Evolutionary conservation across 2,113 vertebrate genomes (phyloP).

Genomic region (Dipodomys merriami): DNA sequence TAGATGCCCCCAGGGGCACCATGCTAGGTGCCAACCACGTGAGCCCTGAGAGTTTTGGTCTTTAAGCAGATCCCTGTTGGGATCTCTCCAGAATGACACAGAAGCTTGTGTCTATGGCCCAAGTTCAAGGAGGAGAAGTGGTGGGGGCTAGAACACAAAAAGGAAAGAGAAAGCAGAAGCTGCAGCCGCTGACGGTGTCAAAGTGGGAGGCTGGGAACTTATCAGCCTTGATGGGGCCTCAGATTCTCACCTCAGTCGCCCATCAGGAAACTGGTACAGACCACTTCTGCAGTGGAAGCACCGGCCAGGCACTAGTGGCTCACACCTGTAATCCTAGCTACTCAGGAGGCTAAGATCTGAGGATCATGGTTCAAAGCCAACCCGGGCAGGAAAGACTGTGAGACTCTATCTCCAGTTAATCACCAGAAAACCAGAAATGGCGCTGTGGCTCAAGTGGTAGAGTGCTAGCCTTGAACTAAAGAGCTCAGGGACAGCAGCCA

Average conservation of each 20-base stretch:
- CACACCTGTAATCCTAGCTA: too few relatives aligned
- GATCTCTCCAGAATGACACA: background rate
- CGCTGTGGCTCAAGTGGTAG: too few relatives aligned
- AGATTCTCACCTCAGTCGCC: constrained; percentile 40
- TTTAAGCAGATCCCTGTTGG: background rate
- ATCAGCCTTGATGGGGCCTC: background rate
- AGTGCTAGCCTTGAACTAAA: too few relatives aligned
- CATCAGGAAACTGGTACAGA: background rate
- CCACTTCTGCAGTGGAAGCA: background rate
- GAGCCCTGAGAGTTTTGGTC: background rate
- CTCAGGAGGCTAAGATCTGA: too few relatives aligned
- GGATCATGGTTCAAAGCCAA: too few relatives aligned
- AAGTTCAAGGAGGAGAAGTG: constrained; percentile 38
- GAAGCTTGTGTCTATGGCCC: constrained; percentile 8
- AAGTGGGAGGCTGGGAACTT: background rate
- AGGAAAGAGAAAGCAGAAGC: constrained; percentile 68
- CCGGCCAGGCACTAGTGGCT: background rate
- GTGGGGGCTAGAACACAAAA: constrained; percentile 37
- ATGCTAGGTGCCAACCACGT: background rate
- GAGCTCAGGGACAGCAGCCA: too few relatives aligned
- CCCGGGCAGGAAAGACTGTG: too few relatives aligned
- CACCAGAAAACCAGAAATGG: too few relatives aligned
- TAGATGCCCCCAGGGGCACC: too few relatives aligned
- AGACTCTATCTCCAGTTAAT: too few relatives aligned
- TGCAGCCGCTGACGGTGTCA: background rate